Base-by-base conservation (phyloP, 2,797 vertebrate species). In the Sebastes matsubarae region DNA sequence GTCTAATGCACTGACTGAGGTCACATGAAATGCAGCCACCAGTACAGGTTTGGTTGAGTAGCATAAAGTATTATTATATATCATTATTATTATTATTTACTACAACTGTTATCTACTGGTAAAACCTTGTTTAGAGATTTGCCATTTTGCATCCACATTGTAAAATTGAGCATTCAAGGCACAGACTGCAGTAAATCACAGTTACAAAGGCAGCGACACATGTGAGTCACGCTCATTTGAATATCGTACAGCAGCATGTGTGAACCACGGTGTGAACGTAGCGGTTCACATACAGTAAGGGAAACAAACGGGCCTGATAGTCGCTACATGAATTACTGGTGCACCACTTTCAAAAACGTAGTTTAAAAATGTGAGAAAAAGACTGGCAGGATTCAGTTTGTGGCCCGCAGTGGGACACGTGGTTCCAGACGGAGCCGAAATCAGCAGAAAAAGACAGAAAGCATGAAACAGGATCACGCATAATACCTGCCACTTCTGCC, bases 391-490 rank as follows among this genome's bases (percentile, higher is more conserved):
- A 74, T 79, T 88, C 14, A 64, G 24, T 58, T 46, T 72, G 25
- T 61, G 77, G 75, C 61, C 57, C 67, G 30, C 32, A 58, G 73
- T 30, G 24, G 67, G 30, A 70, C 71, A 54, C 36, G 4, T 24
- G 72, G 25, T 61, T 80, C 38, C 68, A 79, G 79, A 81, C 12
- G 18, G 52, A 77, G 65, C 38, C 1, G 9, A 66, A 76, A 78
- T 82, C 79, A 77, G 60, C 72, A 77, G 58, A 82, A 42, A 24
- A 46, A 54, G 75, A 75, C 38, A 55, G 67, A 84, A 57, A 82
- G 83, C 82, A 55, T 89, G 74, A 85, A 86, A 91, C 60, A 80
- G 81, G 88, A 87, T 87, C 0, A 75, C 30, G 27, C 73, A 11
- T 87, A 78, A 86, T 82, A 77, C 65, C 81, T 80, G 60, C 70